Evolutionary conservation across 92 coral and sea anemone genomes (phyloP).

Genomic region (Parazoanthus atlanticus): DNA sequence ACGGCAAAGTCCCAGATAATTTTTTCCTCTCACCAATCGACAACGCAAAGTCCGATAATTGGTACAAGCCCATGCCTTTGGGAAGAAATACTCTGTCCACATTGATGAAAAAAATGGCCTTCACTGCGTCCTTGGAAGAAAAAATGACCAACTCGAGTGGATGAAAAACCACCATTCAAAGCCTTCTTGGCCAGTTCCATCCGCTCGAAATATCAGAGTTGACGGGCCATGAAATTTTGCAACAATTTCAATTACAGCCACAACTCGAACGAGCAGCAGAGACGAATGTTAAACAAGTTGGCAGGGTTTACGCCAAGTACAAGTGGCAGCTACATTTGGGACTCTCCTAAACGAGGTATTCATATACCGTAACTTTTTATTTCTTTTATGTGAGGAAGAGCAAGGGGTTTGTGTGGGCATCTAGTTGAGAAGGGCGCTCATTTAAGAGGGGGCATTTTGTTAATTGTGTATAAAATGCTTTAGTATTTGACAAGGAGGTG

Average conservation of each 20-base stretch:
- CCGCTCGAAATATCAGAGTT: conserved; percentile 62
- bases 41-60: conserved; percentile 36
- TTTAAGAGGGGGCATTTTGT: too few relatives aligned
- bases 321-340: too few relatives aligned
- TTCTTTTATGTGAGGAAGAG: too few relatives aligned
- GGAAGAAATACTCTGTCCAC: conserved; percentile 43
- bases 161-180: conserved; percentile 52
- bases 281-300: conserved; percentile 51
- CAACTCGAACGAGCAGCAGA: conserved; percentile 48
- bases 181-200: conserved; percentile 50
- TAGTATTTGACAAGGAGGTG: too few relatives aligned
- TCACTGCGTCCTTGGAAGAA: conserved; percentile 36
- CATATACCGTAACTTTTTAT: too few relatives aligned
- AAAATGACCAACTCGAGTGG: conserved; percentile 56
- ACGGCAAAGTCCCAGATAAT: background rate
- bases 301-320: conserved; percentile 45
- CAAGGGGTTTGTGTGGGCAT: too few relatives aligned
- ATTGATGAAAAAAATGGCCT: conserved; percentile 39
- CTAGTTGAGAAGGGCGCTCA: too few relatives aligned
- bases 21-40: conserved; percentile 33
- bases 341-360: too few relatives aligned
- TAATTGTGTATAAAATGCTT: too few relatives aligned
- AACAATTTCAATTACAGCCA: conserved; percentile 52
- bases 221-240: conserved; percentile 48
- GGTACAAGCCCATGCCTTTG: conserved; percentile 46